Base-by-base conservation (phyloP, 1,140 invertebrate species). In the Drosophila albomicans region DNA sequence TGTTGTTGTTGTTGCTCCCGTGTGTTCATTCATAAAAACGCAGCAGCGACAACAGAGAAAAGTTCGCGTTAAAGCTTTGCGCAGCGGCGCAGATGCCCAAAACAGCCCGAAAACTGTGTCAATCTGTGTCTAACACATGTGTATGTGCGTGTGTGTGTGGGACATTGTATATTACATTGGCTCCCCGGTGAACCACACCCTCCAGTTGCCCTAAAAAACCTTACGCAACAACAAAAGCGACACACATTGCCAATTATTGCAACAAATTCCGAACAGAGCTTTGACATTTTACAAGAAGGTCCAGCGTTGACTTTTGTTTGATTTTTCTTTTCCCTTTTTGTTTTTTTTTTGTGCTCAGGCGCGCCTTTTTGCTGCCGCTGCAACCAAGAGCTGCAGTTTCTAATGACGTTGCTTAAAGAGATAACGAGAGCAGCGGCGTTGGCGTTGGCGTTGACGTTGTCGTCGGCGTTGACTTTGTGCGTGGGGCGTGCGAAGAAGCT, bases 181-280 rank as follows among this genome's bases (percentile, higher is more conserved):
- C 70, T 74, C 65, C 75, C 70, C 65, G 59, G 74, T 81, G 79
- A 88, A 85, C 86, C 86, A 90, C 86, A 88, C 87, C 87, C 87
- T 91, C 85, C 72, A 78, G 70, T 75, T 91, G 87, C 71, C 87
- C 87, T 82, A 91, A 81, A 90, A 90, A 89, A 81, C 81, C 84
- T 87, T 87, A 87, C 82, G 82, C 82, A 87, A 87, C 77, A 87
- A 87, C 79, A 86, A 87, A 8, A 69, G 75, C 54, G 52, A 82
- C 75, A 75, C 62, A 79, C 70, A 65, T 68, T 57, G 66, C 49
- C 75, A 82, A 75, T 81, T 71, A 78, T 81, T 82, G 80, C 79
- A 77, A 63, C 43, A 68, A 57, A 51, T 5, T 63, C 13, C 15
- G 62, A 79, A 49, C 20, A 32, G 57, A 75, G 30, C 71, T 81